A percentile compares a stretch with the other conserved stretches of the same genome.
These are phyloP conservation scores for Eudemis profundana DNA, from an alignment of 2,888 invertebrate species.

Conservation along the genomic window DNA sequence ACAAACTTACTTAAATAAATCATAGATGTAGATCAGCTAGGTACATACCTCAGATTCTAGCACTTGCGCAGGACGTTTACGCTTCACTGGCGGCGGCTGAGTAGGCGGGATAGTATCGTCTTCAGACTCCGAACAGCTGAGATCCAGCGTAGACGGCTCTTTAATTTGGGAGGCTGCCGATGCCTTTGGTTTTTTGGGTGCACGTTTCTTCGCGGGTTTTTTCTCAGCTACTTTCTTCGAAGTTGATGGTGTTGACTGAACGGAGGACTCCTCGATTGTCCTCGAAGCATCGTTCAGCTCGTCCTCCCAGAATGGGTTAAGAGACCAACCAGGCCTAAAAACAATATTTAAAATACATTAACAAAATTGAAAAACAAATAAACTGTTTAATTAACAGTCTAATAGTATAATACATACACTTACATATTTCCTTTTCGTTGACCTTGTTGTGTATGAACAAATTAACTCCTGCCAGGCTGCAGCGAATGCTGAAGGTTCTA, in stretches of 20 bases:
- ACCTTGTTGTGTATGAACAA: too few relatives aligned
- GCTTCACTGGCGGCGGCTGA: not conserved
- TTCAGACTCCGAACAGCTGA: constrained; percentile 4
- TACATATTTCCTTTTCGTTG: not conserved
- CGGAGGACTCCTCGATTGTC: not conserved
- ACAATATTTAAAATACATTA: too few relatives aligned
- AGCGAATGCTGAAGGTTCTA: too few relatives aligned
- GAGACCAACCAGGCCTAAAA: constrained; percentile 1
- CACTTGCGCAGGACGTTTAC: too few relatives aligned
- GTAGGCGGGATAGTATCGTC: not conserved
- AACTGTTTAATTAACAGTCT: not conserved
- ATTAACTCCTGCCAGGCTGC: too few relatives aligned
- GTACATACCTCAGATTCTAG: too few relatives aligned
- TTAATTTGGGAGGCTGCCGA: not conserved
- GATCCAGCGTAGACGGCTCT: not conserved
- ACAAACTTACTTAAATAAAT: too few relatives aligned
- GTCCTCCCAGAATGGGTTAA: constrained; percentile 3
- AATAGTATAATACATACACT: too few relatives aligned
- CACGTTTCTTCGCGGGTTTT: constrained; percentile 1
- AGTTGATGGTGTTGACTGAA: not conserved
- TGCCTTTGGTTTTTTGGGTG: not conserved
- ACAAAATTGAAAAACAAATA: not conserved
- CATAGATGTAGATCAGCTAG: too few relatives aligned
- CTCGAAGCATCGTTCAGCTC: constrained; percentile 1
- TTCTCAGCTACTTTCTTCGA: not conserved